Evolutionary conservation across 2,797 vertebrate species (phyloP).

Genomic region (Percopsis omiscomaycus): DNA sequence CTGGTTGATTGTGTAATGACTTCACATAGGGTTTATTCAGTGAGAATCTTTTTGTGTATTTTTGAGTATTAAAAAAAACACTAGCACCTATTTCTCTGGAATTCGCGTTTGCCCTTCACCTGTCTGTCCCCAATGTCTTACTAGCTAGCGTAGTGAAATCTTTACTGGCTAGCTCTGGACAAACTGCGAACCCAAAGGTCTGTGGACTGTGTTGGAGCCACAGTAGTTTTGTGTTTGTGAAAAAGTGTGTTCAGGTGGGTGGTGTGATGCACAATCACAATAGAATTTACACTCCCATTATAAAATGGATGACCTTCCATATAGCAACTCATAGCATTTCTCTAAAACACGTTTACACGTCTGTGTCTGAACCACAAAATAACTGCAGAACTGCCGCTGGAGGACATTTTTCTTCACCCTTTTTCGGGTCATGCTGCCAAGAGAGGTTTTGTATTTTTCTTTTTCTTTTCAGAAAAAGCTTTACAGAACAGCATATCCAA

Average conservation of each 20-base stretch:
- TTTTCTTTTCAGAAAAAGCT: conserved; percentile 3
- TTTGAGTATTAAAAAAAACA: conserved; percentile 33
- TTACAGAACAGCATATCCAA: conserved; percentile 34
- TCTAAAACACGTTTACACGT: too few species aligned
- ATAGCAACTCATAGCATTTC: too few species aligned
- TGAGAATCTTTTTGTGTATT: conserved; percentile 34
- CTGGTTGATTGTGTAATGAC: conserved; percentile 22
- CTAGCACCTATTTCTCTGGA: conserved; percentile 27
- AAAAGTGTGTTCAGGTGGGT: neutral
- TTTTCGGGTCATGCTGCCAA: conserved; percentile 16
- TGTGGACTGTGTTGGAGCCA: conserved; percentile 10
- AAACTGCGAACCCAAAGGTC: conserved; percentile 7
- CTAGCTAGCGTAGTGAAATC: conserved; percentile 11
- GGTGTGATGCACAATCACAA: neutral
- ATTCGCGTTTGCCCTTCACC: conserved; percentile 13
- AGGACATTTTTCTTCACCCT: conserved; percentile 7
- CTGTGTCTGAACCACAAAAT: neutral
- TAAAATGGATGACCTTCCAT: neutral
- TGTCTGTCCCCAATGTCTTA: neutral
- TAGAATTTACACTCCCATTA: neutral
- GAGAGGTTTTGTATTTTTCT: conserved; percentile 7
- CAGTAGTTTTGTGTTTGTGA: neutral
- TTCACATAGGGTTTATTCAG: conserved; percentile 31
- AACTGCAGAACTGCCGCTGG: conserved; percentile 9
- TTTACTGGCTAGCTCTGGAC: conserved; percentile 18